These are phyloP conservation scores for Mylabris sibirica DNA, from an alignment of 2,888 invertebrate genomes.

Conservation along the genomic window DNA sequence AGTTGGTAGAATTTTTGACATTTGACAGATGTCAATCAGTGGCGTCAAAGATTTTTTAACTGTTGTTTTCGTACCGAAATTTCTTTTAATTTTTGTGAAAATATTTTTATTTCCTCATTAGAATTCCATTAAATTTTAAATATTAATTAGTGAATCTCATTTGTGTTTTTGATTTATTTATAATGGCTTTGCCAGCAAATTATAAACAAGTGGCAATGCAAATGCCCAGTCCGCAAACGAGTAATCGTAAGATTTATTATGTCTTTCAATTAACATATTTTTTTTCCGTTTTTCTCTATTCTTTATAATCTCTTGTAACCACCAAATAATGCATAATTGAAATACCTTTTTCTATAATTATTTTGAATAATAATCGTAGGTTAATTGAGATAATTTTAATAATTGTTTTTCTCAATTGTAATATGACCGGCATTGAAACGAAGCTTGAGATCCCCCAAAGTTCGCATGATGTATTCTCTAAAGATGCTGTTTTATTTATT, in stretches of 20 bases:
- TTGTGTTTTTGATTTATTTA: constrained; percentile 16
- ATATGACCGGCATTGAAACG: background rate
- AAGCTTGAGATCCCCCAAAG: constrained; percentile 41
- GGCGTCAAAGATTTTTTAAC: background rate
- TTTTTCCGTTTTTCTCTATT: constrained; percentile 23
- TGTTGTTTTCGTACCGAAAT: background rate
- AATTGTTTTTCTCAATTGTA: background rate
- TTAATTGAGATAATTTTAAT: background rate
- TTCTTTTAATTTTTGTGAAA: background rate
- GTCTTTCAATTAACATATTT: constrained; percentile 16
- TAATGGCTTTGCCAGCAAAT: constrained; percentile 80
- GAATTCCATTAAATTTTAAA: constrained; percentile 17
- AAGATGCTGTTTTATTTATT: constrained; percentile 40
- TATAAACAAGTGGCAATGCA: constrained; percentile 85
- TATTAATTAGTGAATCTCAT: constrained; percentile 20
- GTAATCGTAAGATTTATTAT: constrained; percentile 73
- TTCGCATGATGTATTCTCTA: constrained; percentile 51
- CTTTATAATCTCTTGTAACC: constrained; percentile 15
- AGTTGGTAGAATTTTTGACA: constrained; percentile 2
- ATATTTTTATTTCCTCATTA: background rate
- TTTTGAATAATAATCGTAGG: constrained; percentile 3
- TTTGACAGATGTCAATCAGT: background rate
- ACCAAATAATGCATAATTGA: background rate
- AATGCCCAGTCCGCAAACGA: constrained; percentile 73
- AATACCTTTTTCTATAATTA: background rate